Base-by-base conservation (phyloP, 2,113 vertebrate species). In the Dendropsophus ebraccatus region DNA sequence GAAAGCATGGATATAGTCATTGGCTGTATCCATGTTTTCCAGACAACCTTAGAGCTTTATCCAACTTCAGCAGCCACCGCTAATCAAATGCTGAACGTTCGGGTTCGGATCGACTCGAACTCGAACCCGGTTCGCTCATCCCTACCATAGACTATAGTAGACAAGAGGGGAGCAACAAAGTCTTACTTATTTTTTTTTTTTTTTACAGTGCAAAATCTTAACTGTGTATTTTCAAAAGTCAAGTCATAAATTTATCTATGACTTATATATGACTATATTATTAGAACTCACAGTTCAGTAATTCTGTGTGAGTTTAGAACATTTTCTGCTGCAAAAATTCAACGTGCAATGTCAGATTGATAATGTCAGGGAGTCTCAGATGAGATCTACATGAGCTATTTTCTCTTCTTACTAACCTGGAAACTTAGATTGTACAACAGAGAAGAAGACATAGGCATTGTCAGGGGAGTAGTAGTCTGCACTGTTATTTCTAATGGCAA, bases 391-490 rank as follows among this genome's bases (percentile, higher is more conserved):
- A 1, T 41, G 67, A 70, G 67, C 67, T 69, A 35, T 69, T 69
- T 69, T 69, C 65, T 17, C 16, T 19, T 37, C 35, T 21, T 70
- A 41, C 67, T 70, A 70, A 70, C 35, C 17, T 41, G 17, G 9
- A 41, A 70, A 41, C 17, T 32, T 41, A 41, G 35, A 23, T n/a
- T 41, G 23, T 70, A 70, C 17, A 70, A 70, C 35, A 41, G 35
- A 35, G 30, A 10, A 69, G 62, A 35, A 69, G 16, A 35, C 14
- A 35, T 1, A 32, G 17, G 11, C 67, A 37, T 70, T 70, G 17
- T 70, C 67, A 23, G 12, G 67, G 67, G 67, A 70, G 67, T 70
- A 37, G 19, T 37, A 37, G 67, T 70, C 67, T 70, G 67, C 19
- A 41, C 67, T 37, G 32, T 70, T 41, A 70, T 37, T 70, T 3